Conservation (phyloP, 2,113 vertebrate genomes). For the Hippocampus guttulatus region DNA sequence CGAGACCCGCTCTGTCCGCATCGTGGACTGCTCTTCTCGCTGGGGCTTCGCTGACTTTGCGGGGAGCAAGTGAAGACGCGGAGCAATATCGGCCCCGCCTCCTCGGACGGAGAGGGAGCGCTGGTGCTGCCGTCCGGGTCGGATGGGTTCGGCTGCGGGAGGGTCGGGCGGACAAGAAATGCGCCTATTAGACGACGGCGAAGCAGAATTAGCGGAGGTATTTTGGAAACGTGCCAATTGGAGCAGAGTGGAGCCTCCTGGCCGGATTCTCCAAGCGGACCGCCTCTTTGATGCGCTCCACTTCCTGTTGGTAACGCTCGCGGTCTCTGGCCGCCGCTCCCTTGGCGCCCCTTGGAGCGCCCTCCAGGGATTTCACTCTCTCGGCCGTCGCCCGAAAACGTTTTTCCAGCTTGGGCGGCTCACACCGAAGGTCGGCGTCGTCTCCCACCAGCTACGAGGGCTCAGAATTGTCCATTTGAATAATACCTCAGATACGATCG, state of each 20-base stretch:
- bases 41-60: not conserved
- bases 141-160: conserved; percentile 83
- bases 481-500: too few species aligned
- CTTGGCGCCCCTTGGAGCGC: conserved; percentile 84
- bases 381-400: conserved; percentile 86
- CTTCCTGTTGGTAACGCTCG: conserved; percentile 92
- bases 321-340: conserved; percentile 83
- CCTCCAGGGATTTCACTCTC: conserved; percentile 87
- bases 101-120: conserved; percentile 80
- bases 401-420: conserved; percentile 93
- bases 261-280: conserved; percentile 85
- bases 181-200: not conserved
- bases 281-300: conserved; percentile 91
- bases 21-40: not conserved
- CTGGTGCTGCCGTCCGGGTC: conserved; percentile 74
- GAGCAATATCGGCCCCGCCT: conserved; percentile 63
- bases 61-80: conserved; percentile 65
- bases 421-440: conserved; percentile 93
- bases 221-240: conserved; percentile 77
- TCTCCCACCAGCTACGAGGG: conserved; percentile 81
- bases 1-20: too few species aligned
- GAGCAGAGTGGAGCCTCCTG: conserved; percentile 81
- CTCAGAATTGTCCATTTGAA: not conserved
- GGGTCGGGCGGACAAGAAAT: not conserved
- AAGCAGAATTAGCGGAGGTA: not conserved